Conservation (phyloP, 2,797 vertebrate species). For the Tiaroga cobitis region DNA sequence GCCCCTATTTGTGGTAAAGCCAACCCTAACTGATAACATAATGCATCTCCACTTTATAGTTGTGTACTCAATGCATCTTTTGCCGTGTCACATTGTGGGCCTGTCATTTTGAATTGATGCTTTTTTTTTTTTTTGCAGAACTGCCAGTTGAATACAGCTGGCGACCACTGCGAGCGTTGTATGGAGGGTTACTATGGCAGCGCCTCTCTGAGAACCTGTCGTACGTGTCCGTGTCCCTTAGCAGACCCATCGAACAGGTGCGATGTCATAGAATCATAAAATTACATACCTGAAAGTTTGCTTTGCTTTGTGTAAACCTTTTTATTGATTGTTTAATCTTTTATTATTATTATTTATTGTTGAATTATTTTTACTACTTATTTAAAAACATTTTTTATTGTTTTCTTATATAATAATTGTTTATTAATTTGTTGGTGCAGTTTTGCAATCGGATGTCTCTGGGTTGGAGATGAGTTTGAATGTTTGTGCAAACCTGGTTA, state of each 20-base stretch:
- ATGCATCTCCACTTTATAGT: neutral
- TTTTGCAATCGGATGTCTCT: slow-evolving; percentile 67
- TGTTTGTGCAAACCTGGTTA: slow-evolving; percentile 70
- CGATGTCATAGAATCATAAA: slow-evolving; percentile 1
- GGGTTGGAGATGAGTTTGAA: slow-evolving; percentile 58
- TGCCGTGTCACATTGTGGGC: neutral
- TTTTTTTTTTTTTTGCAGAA: slow-evolving; percentile 70
- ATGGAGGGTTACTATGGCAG: slow-evolving; percentile 83
- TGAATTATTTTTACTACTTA: neutral
- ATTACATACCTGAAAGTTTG: neutral
- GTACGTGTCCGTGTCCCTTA: slow-evolving; percentile 83
- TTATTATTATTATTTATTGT: neutral
- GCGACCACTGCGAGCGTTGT: slow-evolving; percentile 84
- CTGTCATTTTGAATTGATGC: neutral
- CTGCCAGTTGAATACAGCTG: slow-evolving; percentile 81
- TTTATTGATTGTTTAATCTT: neutral
- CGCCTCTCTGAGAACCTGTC: slow-evolving; percentile 77
- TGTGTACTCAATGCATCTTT: neutral
- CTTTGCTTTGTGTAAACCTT: neutral
- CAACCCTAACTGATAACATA: neutral
- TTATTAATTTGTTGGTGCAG: slow-evolving; percentile 49
- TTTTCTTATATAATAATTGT: neutral
- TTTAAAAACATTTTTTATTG: neutral
- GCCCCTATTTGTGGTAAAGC: neutral
- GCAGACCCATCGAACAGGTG: slow-evolving; percentile 81